Base-by-base conservation (phyloP, 1,140 invertebrate species). In the Tetragonula clypearis region DNA sequence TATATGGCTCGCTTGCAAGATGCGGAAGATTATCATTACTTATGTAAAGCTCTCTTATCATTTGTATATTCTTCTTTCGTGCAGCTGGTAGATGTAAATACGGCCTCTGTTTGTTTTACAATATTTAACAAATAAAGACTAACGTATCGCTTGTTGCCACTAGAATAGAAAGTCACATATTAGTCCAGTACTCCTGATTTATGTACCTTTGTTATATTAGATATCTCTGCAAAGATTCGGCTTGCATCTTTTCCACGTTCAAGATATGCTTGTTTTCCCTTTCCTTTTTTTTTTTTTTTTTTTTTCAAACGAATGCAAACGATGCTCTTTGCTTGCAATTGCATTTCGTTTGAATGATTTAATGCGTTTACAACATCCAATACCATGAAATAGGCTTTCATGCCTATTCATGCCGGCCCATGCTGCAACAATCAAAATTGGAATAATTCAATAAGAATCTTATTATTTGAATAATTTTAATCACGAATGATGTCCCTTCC, bases 81-180 rank as follows among this genome's bases (percentile, higher is more conserved):
- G 11, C 58, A 15, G n/a, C 62, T 58, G 35, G 26, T 8, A 4
- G 58, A 62, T 77, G 30, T 60, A 76, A 76, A 76, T 62, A 77
- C 6, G 30, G 3, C 6, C 8, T 77, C 5, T 77, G 23, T 77
- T 77, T 77, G 58, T 62, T 60, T 19, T 58, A 77, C 62, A 77
- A 77, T 77, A 62, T 77, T 77, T 77, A 58, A 41, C 35, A 30
- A 77, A 62, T 30, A 77, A 74, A 56, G 73, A 74, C 14, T 19
- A 76, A 76, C 30, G 60, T 19, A n/a, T 23, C 74, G 1, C 23
- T 77, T 62, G 17, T 49, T 77, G 21, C n/a, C 56, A 62, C 3
- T 17, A 77, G 14, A 49, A 77, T 62, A 62, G 58, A n/a, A n/a
- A 49, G 23, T 49, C 23, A 62, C 75, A 62, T 58, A 62, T 62